A percentile compares a stretch with the other conserved stretches of the same genome.
Conservation (phyloP, 2,888 invertebrate genomes). For the Acronicta alni region DNA sequence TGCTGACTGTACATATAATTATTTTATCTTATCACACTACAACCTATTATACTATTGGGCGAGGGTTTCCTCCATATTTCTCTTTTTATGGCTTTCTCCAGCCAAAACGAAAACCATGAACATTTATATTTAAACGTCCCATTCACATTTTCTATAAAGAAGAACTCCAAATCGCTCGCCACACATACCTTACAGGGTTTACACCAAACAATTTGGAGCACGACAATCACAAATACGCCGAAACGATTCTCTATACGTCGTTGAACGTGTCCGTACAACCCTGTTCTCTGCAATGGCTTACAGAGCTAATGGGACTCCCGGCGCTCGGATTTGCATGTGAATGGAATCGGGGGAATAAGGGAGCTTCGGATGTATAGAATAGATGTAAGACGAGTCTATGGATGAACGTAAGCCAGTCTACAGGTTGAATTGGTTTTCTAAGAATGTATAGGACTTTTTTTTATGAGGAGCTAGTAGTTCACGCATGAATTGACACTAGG, state of each 20-base stretch:
- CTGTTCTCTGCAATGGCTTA: slow-evolving; percentile 46
- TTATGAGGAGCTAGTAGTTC: no score
- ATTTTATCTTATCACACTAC: no score
- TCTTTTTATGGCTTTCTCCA: no score
- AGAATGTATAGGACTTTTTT: no score
- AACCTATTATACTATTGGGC: no score
- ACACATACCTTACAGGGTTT: slow-evolving; percentile 5
- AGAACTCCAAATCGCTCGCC: no score
- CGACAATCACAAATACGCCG: slow-evolving; percentile 1
- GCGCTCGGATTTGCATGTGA: slow-evolving; percentile 55
- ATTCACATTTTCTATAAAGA: no score
- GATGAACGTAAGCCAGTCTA: slow-evolving; percentile 35
- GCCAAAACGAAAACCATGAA: no score
- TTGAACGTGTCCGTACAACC: slow-evolving; percentile 31
- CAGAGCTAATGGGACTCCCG: slow-evolving; percentile 47
- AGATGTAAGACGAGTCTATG: slow-evolving; percentile 35
- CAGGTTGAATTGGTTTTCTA: slow-evolving; percentile 13
- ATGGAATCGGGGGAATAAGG: slow-evolving; percentile 47
- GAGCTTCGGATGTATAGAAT: slow-evolving; percentile 18
- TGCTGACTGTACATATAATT: no score
- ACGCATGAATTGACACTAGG: no score
- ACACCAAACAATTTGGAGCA: slow-evolving; percentile 6
- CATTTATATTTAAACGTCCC: no score
- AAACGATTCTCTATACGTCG: neutral
- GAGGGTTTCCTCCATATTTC: no score